Evolutionary conservation across 2,113 vertebrate genomes (phyloP).

Genomic region (Astatoreochromis straeleni): DNA sequence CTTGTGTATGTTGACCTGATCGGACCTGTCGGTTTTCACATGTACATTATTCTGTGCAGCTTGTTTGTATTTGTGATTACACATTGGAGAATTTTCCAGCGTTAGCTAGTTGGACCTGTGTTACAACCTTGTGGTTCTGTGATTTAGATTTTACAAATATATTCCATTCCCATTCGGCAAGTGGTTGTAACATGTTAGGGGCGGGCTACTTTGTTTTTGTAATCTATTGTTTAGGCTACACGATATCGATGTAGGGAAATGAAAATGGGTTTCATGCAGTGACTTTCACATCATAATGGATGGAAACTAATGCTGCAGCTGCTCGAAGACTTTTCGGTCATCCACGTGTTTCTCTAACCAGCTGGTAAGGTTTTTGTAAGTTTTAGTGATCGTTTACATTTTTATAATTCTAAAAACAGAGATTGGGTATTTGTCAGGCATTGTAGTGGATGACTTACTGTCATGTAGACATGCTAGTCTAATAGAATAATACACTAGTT

Average conservation of each 20-base stretch:
- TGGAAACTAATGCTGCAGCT: background rate
- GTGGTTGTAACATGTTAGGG: background rate
- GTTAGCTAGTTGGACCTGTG: background rate
- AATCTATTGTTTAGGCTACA: background rate
- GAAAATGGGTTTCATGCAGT: background rate
- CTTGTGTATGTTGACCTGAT: background rate
- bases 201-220: background rate
- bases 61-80: background rate
- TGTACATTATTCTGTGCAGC: background rate
- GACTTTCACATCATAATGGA: background rate
- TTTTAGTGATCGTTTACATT: background rate
- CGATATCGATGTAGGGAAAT: background rate
- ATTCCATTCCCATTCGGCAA: background rate
- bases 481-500: background rate
- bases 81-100: background rate
- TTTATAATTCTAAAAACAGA: background rate
- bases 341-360: background rate
- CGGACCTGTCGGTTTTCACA: background rate
- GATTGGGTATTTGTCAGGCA: background rate
- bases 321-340: background rate
- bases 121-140: background rate
- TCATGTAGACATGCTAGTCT: background rate
- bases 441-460: background rate
- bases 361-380: background rate
- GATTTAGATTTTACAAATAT: background rate